Evolutionary conservation across 2,888 invertebrate genomes (phyloP).

Genomic region (Eudasyphora cyanicolor): DNA sequence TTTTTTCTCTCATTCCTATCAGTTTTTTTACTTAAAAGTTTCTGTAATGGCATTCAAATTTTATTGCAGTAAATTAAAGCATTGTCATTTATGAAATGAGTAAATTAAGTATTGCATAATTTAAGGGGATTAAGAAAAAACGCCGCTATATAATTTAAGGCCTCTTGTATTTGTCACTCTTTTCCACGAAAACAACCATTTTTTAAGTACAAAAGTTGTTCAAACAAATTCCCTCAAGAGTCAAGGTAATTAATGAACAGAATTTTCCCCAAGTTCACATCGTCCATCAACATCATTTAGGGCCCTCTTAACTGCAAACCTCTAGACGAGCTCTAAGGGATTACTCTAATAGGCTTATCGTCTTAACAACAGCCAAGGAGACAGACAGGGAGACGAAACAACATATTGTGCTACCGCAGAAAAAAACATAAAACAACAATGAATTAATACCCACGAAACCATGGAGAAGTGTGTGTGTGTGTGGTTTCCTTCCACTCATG

Average conservation of each 20-base stretch:
- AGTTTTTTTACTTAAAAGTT: too few relatives aligned
- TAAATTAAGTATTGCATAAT: too few relatives aligned
- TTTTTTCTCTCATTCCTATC: too few relatives aligned
- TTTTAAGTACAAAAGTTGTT: constrained; percentile 6
- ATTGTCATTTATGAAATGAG: too few relatives aligned
- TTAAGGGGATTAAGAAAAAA: too few relatives aligned
- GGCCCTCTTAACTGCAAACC: constrained; percentile 22
- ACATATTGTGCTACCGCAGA: constrained; percentile 45
- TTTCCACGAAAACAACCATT: background rate
- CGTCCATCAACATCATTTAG: constrained; percentile 26
- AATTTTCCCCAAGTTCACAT: background rate
- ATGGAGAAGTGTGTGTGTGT: constrained; percentile 12
- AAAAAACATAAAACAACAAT: constrained; percentile 11
- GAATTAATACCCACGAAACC: constrained; percentile 40
- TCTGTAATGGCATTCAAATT: too few relatives aligned
- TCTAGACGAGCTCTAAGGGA: constrained; percentile 29
- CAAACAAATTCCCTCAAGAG: constrained; percentile 18
- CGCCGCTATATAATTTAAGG: too few relatives aligned
- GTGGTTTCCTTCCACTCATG: constrained; percentile 11
- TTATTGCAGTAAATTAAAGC: too few relatives aligned
- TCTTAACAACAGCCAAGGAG: constrained; percentile 48
- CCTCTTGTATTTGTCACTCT: background rate
- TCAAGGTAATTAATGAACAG: constrained; percentile 49
- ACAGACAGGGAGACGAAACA: background rate
- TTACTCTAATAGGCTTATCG: constrained; percentile 63